These are phyloP conservation scores for Andrena minutula DNA, from an alignment of 2,888 invertebrate genomes.

Conservation along the genomic window DNA sequence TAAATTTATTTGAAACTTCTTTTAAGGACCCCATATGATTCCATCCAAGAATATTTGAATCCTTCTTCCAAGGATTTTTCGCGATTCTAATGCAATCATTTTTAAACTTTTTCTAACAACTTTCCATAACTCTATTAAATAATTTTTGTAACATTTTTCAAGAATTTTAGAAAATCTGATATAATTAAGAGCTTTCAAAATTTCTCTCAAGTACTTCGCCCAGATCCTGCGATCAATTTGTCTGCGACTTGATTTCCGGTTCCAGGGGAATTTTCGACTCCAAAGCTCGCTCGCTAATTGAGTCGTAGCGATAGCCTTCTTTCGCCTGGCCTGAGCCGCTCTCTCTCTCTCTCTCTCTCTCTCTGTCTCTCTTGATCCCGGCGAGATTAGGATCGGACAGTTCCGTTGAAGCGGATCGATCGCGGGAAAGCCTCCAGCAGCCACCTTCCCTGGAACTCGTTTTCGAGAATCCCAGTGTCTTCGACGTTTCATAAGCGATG, in stretches of 20 bases:
- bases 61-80: no score
- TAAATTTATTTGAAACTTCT: no score
- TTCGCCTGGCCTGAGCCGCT: neutral
- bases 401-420: slow-evolving; percentile 31
- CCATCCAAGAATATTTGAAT: no score
- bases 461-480: slow-evolving; percentile 14
- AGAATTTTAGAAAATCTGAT: no score
- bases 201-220: neutral
- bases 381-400: slow-evolving; percentile 47
- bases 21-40: no score
- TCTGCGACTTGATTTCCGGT: neutral
- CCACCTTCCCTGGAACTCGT: neutral
- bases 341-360: neutral
- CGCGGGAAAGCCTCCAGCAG: slow-evolving; percentile 3
- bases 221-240: neutral
- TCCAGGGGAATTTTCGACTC: slow-evolving; percentile 27
- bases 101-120: no score
- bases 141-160: neutral
- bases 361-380: neutral
- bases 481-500: slow-evolving; percentile 23
- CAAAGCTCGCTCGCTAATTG: slow-evolving; percentile 35
- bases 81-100: no score
- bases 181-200: neutral
- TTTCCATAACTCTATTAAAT: neutral
- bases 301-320: slow-evolving; percentile 47